Evolutionary conservation across 2,113 vertebrate genomes (phyloP).

Genomic region (Todiramphus chloris): DNA sequence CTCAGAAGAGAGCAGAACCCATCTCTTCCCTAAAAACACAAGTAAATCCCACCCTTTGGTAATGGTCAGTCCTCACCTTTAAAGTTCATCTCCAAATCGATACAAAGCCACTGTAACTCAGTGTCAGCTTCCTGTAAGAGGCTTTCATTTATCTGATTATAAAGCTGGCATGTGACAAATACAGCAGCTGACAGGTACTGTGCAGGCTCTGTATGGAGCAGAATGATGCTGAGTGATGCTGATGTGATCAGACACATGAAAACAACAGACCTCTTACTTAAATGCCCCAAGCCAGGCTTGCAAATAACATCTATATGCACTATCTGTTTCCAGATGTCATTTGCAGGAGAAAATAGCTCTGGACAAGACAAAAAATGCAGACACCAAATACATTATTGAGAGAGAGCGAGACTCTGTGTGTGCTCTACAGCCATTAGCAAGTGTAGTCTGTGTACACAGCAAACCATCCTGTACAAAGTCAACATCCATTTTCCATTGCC

Average conservation of each 20-base stretch:
- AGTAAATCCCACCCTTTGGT: background rate
- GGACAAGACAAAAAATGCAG: background rate
- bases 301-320: background rate
- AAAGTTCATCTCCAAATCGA: background rate
- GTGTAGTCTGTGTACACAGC: background rate
- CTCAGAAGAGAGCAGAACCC: background rate
- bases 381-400: background rate
- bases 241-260: background rate
- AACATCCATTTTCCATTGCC: background rate
- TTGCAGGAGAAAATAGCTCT: background rate
- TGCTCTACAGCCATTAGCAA: background rate
- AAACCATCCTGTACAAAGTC: background rate
- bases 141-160: background rate
- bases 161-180: background rate
- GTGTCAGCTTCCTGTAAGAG: background rate
- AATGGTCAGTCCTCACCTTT: background rate
- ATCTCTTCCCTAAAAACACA: background rate
- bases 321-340: background rate
- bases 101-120: background rate
- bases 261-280: background rate
- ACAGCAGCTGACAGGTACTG: background rate
- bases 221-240: background rate
- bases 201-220: background rate
- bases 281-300: background rate
- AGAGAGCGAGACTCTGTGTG: fast-evolving